phyloP scores from a whole-genome alignment of 2,888 invertebrate genomes.

The Scaptomyza polygonia region DNA sequence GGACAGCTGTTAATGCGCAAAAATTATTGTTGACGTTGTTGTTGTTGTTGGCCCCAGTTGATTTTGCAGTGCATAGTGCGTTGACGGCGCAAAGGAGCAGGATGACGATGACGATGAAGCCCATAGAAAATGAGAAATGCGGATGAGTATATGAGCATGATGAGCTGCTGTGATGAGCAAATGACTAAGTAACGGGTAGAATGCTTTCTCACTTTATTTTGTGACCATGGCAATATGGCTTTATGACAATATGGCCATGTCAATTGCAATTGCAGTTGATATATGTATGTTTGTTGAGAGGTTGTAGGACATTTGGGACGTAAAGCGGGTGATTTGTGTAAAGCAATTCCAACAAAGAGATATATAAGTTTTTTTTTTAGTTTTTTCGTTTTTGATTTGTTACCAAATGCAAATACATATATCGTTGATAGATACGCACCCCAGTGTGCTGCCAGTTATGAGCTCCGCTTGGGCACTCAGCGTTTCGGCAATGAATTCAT shows the following conservation, averaged over 20 bases:
- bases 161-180: neutral
- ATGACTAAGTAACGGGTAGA: neutral
- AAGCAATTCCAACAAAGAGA: constrained; percentile 18
- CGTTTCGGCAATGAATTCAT: constrained; percentile 94
- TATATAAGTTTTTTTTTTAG: neutral
- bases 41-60: constrained; percentile 37
- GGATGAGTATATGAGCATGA: constrained; percentile 46
- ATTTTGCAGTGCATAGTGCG: constrained; percentile 14
- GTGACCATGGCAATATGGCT: constrained; percentile 43
- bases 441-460: constrained; percentile 92
- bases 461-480: constrained; percentile 94
- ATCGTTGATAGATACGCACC: constrained; percentile 87
- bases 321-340: neutral
- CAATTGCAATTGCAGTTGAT: constrained; percentile 46
- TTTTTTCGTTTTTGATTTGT: constrained; percentile 2
- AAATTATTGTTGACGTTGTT: constrained; percentile 40
- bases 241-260: constrained; percentile 32
- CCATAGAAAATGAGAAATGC: constrained; percentile 58
- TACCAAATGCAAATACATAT: neutral
- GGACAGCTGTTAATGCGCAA: constrained; percentile 78
- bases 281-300: neutral
- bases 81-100: constrained; percentile 4
- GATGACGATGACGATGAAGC: constrained; percentile 30
- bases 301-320: neutral
- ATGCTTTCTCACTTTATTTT: neutral